Conservation (phyloP, 1,140 invertebrate genomes). For the Lordiphosa stackelbergi region DNA sequence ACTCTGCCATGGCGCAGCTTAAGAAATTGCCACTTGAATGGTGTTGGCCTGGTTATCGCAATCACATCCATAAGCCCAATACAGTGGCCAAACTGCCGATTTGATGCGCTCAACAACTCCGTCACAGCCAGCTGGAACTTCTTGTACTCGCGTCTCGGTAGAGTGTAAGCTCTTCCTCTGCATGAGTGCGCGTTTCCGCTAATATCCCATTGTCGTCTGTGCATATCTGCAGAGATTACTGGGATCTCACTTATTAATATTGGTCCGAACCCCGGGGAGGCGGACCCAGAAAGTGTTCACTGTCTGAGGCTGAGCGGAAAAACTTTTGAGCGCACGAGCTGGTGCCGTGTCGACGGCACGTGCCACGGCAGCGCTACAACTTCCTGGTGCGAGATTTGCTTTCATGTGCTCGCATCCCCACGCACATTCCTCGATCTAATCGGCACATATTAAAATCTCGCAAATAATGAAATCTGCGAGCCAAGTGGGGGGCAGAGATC, state of each 20-base stretch:
- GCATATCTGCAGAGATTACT: conserved; percentile 18
- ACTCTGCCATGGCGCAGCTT: no score
- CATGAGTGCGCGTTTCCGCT: conserved; percentile 11
- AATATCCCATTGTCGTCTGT: conserved; percentile 6
- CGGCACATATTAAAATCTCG: conserved; percentile 52
- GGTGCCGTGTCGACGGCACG: conserved; percentile 28
- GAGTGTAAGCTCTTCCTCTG: conserved; percentile 5
- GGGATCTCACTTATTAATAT: conserved; percentile 30
- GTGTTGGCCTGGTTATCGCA: no score
- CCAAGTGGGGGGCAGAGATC: background rate
- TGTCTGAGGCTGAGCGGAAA: conserved; percentile 20
- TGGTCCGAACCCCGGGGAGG: conserved; percentile 10
- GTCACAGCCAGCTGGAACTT: conserved; percentile 13
- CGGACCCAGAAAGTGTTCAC: conserved; percentile 3
- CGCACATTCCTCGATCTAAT: conserved; percentile 42
- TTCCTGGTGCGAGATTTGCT: conserved; percentile 48
- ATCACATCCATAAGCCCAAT: background rate
- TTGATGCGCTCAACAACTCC: conserved; percentile 1
- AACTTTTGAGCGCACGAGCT: conserved; percentile 22
- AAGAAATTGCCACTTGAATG: no score
- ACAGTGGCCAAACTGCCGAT: conserved; percentile 1
- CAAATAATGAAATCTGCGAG: conserved; percentile 13
- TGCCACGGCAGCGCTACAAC: conserved; percentile 30
- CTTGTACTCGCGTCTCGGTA: conserved; percentile 1
- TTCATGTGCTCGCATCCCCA: conserved; percentile 28